Percentiles rank a stretch among this genome's conserved stretches.
phyloP scores from a whole-genome alignment of 2,888 invertebrate genomes.

The Drosophila picticornis region DNA sequence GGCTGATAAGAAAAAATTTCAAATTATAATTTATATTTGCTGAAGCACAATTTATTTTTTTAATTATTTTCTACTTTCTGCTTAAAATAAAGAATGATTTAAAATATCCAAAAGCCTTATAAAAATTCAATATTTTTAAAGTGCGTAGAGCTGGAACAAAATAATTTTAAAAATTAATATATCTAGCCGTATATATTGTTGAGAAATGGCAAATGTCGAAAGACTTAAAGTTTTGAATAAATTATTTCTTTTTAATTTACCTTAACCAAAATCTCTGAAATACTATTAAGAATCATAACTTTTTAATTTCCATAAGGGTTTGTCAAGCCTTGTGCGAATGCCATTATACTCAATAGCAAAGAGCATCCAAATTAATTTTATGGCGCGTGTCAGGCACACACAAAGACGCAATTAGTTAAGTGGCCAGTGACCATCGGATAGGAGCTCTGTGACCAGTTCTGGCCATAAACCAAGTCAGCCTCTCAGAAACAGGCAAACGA shows the following conservation, averaged over 20 bases:
- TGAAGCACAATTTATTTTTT: background rate
- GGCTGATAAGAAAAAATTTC: background rate
- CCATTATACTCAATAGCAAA: constrained; percentile 31
- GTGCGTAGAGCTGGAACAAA: background rate
- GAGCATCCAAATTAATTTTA: constrained; percentile 66
- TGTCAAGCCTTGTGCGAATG: constrained; percentile 24
- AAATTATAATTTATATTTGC: background rate
- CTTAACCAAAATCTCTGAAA: background rate
- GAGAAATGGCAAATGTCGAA: background rate
- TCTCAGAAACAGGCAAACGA: constrained; percentile 54
- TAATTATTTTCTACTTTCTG: background rate
- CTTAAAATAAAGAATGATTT: background rate
- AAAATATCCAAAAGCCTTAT: background rate
- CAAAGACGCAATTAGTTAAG: constrained; percentile 79
- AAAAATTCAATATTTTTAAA: background rate
- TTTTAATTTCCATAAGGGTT: background rate
- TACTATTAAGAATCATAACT: background rate
- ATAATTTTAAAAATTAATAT: background rate
- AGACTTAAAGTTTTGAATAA: background rate
- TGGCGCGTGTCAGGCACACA: constrained; percentile 74
- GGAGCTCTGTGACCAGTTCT: constrained; percentile 6
- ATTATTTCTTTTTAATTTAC: background rate
- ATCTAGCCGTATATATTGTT: background rate
- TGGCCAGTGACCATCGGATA: constrained; percentile 55
- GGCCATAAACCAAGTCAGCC: constrained; percentile 67